Conservation (phyloP, 2,888 invertebrate genomes). For the Hyppa rectilinea region DNA sequence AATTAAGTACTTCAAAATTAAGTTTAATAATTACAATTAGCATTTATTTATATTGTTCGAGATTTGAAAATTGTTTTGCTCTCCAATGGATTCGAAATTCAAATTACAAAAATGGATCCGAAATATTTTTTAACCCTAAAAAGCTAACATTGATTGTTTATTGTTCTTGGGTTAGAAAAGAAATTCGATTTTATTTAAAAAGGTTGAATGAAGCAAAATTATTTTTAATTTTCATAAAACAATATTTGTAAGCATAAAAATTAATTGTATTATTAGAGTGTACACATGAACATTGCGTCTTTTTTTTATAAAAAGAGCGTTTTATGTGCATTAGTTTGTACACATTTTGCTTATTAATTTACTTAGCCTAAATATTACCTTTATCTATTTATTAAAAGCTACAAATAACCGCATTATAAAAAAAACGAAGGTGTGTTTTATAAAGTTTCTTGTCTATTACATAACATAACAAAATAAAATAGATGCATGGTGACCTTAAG, state of each 20-base stretch:
- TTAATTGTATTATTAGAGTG: constrained; percentile 64
- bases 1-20: constrained; percentile 65
- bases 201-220: constrained; percentile 27
- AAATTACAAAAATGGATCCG: constrained; percentile 7
- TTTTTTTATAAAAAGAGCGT: constrained; percentile 82
- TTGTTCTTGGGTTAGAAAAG: constrained; percentile 38
- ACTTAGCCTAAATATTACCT: constrained; percentile 55
- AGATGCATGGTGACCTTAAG: constrained; percentile 78
- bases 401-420: constrained; percentile 58
- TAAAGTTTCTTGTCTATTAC: constrained; percentile 71
- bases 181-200: constrained; percentile 32
- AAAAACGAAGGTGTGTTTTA: constrained; percentile 67
- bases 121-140: constrained; percentile 15
- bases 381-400: constrained; percentile 56
- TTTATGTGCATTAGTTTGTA: constrained; percentile 77
- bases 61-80: constrained; percentile 41
- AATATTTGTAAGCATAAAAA: constrained; percentile 55
- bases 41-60: constrained; percentile 61
- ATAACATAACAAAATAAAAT: constrained; percentile 64
- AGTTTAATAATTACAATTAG: constrained; percentile 58
- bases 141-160: neutral
- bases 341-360: constrained; percentile 68
- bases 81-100: constrained; percentile 24
- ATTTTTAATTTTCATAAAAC: constrained; percentile 46
- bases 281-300: constrained; percentile 81